These are phyloP conservation scores for Poecilia picta DNA, from an alignment of 2,797 vertebrate species.

Conservation along the genomic window DNA sequence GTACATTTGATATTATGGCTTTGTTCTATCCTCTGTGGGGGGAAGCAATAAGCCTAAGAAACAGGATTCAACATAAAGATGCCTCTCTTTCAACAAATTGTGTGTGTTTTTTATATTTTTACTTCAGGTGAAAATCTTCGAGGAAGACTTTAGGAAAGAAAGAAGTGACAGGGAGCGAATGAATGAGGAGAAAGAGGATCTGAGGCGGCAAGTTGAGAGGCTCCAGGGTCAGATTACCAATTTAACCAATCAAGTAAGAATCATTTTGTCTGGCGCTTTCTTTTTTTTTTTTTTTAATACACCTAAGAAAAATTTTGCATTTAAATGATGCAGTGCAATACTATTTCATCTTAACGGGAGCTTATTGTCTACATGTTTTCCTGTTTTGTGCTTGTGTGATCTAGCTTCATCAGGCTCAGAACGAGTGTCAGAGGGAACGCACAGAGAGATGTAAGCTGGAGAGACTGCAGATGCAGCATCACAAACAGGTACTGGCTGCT, in stretches of 20 bases:
- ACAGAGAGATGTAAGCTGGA: conserved; percentile 92
- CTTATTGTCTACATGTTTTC: neutral
- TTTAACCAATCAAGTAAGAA: conserved; percentile 87
- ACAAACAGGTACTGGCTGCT: conserved; percentile 89
- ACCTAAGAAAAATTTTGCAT: neutral
- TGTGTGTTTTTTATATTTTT: conserved; percentile 7
- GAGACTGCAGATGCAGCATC: conserved; percentile 91
- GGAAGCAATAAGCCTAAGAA: neutral
- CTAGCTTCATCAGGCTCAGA: conserved; percentile 89
- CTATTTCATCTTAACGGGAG: neutral
- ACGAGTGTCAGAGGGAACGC: conserved; percentile 89
- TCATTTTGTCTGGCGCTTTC: neutral
- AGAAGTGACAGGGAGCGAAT: conserved; percentile 95
- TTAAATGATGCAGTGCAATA: neutral
- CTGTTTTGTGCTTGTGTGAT: conserved; percentile 11
- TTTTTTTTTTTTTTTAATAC: conserved; percentile 1
- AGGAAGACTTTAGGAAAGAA: conserved; percentile 97
- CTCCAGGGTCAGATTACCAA: conserved; percentile 91
- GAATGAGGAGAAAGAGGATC: conserved; percentile 98
- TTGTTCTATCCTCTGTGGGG: neutral
- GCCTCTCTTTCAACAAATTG: neutral
- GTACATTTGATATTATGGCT: neutral
- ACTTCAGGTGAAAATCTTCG: conserved; percentile 94
- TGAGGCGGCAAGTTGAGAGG: conserved; percentile 92
- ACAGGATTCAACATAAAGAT: neutral